These are phyloP conservation scores for Phrynocephalus guinanensis DNA, from an alignment of 2,797 vertebrate genomes.

Conservation along the genomic window DNA sequence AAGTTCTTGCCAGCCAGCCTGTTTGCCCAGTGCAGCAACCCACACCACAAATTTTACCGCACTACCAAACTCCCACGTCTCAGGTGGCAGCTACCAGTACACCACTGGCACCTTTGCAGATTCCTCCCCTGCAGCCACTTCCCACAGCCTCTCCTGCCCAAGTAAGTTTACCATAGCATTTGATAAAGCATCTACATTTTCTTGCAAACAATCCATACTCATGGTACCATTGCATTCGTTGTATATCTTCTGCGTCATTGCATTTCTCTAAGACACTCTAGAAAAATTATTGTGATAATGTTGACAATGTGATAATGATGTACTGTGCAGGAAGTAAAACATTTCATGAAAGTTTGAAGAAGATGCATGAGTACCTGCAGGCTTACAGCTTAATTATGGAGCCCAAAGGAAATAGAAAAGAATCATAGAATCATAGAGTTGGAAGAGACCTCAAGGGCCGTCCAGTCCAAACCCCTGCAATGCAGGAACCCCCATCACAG, in stretches of 20 bases:
- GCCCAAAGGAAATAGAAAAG: background rate
- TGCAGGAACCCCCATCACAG: no score
- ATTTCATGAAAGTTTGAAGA: background rate
- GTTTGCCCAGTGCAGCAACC: slow-evolving; percentile 74
- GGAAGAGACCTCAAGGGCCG: no score
- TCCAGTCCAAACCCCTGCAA: no score
- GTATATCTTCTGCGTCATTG: background rate
- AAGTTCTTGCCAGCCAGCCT: slow-evolving; percentile 78
- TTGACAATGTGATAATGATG: no score
- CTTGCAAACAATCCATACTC: fast-evolving
- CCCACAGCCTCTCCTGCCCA: slow-evolving; percentile 72
- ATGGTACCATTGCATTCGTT: background rate
- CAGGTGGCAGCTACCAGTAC: slow-evolving; percentile 68
- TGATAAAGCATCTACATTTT: background rate
- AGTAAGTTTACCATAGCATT: slow-evolving; percentile 65
- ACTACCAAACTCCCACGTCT: slow-evolving; percentile 72
- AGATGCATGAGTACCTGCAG: background rate
- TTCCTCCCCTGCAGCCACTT: slow-evolving; percentile 76
- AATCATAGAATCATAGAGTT: no score
- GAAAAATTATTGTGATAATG: background rate
- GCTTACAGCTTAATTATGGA: background rate
- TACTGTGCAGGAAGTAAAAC: background rate
- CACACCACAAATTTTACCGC: slow-evolving; percentile 71
- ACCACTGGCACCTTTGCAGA: slow-evolving; percentile 83
- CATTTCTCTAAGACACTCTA: slow-evolving; percentile 7